These are phyloP conservation scores for Haplochromis vanheusdeni DNA, from an alignment of 2,113 vertebrate species.

Conservation along the genomic window DNA sequence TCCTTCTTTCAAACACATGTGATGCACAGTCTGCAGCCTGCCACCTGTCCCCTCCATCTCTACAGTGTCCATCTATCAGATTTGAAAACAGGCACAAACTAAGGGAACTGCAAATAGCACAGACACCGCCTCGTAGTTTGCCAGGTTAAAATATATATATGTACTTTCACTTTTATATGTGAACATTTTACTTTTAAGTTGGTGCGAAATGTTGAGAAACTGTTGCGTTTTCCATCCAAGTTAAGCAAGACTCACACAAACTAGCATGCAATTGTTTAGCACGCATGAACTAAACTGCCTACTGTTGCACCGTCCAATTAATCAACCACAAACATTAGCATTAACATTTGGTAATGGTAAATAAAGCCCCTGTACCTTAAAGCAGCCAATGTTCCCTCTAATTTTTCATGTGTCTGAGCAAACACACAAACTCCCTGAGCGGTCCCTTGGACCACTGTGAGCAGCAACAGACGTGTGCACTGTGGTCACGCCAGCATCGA, in stretches of 20 bases:
- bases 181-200: background rate
- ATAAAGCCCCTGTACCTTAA: background rate
- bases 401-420: accelerated
- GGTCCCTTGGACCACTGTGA: background rate
- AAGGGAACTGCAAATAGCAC: background rate
- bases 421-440: background rate
- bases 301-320: background rate
- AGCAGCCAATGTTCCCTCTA: background rate
- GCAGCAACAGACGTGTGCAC: accelerated
- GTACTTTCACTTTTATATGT: background rate
- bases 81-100: background rate
- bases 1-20: background rate
- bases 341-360: background rate
- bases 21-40: background rate
- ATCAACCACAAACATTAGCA: background rate
- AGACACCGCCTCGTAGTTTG: background rate
- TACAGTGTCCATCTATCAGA: background rate
- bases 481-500: accelerated
- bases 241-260: background rate
- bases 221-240: background rate
- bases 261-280: background rate
- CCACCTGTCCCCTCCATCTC: background rate
- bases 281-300: background rate
- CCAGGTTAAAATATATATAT: background rate
- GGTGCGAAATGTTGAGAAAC: background rate